A percentile compares a stretch with the other conserved stretches of the same genome.
phyloP scores from a whole-genome alignment of 2,797 vertebrate genomes.

The Poecile montanus region DNA sequence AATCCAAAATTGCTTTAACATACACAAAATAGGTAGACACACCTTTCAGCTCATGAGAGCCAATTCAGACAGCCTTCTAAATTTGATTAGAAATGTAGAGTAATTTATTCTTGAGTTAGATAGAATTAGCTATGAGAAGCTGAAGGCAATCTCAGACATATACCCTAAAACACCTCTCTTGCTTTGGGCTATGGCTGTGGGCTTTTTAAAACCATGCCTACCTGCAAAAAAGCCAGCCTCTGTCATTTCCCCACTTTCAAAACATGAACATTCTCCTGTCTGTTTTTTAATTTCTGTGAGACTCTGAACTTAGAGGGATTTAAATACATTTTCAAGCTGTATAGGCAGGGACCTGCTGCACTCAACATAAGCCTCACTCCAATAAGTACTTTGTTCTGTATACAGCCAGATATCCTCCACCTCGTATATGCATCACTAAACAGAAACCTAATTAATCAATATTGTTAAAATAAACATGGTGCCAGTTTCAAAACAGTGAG shows the following conservation, averaged over 20 bases:
- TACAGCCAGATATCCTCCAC: neutral
- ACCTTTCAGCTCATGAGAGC: neutral
- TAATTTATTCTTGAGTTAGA: neutral
- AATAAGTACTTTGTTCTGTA: neutral
- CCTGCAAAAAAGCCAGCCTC: neutral
- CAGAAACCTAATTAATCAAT: constrained; percentile 2
- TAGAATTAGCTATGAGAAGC: neutral
- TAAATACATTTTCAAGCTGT: neutral
- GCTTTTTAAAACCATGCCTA: neutral
- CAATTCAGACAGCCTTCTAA: neutral
- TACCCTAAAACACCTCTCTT: neutral
- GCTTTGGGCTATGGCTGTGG: neutral
- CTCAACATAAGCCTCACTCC: neutral
- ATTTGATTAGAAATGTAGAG: neutral
- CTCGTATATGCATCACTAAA: constrained; percentile 11
- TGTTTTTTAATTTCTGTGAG: neutral
- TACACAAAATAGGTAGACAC: neutral
- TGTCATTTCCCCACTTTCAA: neutral
- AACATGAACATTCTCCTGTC: neutral
- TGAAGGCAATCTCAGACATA: neutral
- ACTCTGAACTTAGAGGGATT: neutral
- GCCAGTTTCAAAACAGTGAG: neutral
- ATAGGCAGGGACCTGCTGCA: neutral
- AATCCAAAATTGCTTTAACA: neutral
- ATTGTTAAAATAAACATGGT: constrained; percentile 14